A percentile compares a stretch with the other conserved stretches of the same genome.
Evolutionary conservation across 35 echinoderm and acorn worm genomes (phyloP).

Genomic region (Lytechinus pictus): DNA sequence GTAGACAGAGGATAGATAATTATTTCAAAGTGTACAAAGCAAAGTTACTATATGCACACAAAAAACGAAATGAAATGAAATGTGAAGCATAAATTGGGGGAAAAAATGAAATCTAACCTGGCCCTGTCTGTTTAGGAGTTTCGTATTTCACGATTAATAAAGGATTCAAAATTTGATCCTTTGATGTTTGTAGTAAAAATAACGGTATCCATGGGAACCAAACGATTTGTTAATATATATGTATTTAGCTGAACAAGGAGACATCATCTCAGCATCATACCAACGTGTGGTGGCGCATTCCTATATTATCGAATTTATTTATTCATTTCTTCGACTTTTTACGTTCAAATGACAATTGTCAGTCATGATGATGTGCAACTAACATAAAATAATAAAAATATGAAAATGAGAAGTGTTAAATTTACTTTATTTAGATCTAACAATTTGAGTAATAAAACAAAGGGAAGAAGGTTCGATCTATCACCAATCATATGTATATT

Average conservation of each 20-base stretch:
- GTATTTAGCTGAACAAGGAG: background rate
- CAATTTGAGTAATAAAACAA: too few species aligned
- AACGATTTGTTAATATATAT: background rate
- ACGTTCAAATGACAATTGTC: too few species aligned
- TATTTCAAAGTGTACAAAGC: conserved; percentile 4
- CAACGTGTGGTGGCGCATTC: background rate
- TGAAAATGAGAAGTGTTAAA: too few species aligned
- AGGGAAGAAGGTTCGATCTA: too few species aligned
- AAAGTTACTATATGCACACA: background rate
- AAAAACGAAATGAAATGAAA: background rate
- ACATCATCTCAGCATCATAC: background rate
- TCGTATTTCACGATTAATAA: background rate
- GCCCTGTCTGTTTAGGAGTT: background rate
- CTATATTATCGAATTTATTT: background rate
- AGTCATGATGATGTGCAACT: too few species aligned
- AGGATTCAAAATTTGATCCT: background rate
- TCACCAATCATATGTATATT: too few species aligned
- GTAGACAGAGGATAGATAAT: background rate
- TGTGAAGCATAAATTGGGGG: background rate
- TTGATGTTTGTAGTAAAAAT: background rate
- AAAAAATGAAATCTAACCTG: background rate
- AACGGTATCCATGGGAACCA: background rate
- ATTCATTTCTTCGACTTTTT: too few species aligned
- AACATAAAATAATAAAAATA: too few species aligned
- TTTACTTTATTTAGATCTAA: too few species aligned